A percentile compares a stretch with the other conserved stretches of the same genome.
Conservation (phyloP, 64 coral and sea anemone genomes). For the Porites lutea region DNA sequence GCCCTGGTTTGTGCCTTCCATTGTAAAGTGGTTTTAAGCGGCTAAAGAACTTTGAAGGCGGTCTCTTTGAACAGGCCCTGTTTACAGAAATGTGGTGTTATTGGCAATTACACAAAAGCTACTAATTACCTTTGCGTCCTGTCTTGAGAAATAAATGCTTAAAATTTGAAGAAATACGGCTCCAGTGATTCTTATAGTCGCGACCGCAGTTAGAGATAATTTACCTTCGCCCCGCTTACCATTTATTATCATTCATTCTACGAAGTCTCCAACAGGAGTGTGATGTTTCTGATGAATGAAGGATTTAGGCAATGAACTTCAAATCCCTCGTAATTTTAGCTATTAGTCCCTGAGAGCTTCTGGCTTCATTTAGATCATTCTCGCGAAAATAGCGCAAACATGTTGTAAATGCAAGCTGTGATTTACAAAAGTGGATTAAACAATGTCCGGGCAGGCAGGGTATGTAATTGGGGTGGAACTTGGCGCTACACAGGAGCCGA, state of each 20-base stretch:
- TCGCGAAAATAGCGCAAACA: neutral
- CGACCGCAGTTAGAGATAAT: slow-evolving; percentile 50
- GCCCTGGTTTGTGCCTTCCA: slow-evolving; percentile 41
- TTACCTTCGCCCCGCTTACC: neutral
- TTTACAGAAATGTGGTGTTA: slow-evolving; percentile 95
- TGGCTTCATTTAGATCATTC: neutral
- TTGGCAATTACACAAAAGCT: slow-evolving; percentile 93
- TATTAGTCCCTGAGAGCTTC: neutral
- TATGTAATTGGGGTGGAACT: slow-evolving; percentile 11
- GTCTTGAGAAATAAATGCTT: slow-evolving; percentile 46
- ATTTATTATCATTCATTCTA: neutral
- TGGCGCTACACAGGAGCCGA: neutral
- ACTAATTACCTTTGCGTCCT: slow-evolving; percentile 74
- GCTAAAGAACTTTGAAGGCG: slow-evolving; percentile 82
- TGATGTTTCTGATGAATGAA: neutral
- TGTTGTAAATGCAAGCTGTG: neutral
- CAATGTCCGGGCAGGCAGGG: neutral
- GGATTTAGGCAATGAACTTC: neutral
- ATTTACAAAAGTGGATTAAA: slow-evolving; percentile 10
- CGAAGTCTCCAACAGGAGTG: neutral
- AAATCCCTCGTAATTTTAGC: neutral
- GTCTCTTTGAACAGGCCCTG: slow-evolving; percentile 89
- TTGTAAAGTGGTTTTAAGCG: slow-evolving; percentile 61
- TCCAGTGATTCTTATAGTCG: slow-evolving; percentile 3
- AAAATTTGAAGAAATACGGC: slow-evolving; percentile 47